Evolutionary conservation across 2,113 vertebrate species (phyloP).

Genomic region (Bos taurus): ARS-UCD2.0 NC_037344.1:13962001-13962500

Average conservation of each 20-base stretch:
- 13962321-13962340: not conserved
- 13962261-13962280: not conserved
- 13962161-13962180: not conserved
- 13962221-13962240: not conserved
- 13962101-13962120: not conserved
- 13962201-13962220: not conserved
- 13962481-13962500: not conserved
- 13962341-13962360: not conserved
- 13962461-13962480: not conserved
- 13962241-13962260: not conserved
- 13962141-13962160: not conserved
- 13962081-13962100: not conserved
- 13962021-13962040: not conserved
- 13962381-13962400: not conserved
- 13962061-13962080: not conserved
- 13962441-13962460: not conserved
- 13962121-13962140: not conserved
- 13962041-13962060: not conserved
- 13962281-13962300: not conserved
- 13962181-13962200: not conserved
- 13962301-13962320: not conserved
- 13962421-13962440: not conserved
- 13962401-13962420: not conserved
- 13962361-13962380: not conserved
- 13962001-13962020: not conserved